A percentile compares a stretch with the other conserved stretches of the same genome.
Conservation (phyloP, 35 echinoderm and acorn worm species). For the Strongylocentrotus purpuratus region DNA sequence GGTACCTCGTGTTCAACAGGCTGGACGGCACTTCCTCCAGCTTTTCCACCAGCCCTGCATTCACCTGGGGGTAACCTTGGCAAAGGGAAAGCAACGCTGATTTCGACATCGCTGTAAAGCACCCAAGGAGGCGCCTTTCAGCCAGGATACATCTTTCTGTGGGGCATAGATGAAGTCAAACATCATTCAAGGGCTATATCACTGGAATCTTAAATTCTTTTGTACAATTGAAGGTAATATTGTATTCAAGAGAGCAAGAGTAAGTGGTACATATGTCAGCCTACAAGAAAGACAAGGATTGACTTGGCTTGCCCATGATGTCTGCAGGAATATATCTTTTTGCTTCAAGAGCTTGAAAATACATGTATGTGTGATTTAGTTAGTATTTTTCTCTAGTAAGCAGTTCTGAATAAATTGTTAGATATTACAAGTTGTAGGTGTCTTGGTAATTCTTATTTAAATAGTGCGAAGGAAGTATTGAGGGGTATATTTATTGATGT, state of each 20-base stretch:
- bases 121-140: background rate
- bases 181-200: background rate
- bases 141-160: background rate
- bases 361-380: background rate
- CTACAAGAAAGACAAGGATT: background rate
- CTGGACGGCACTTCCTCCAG: background rate
- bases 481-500: no score
- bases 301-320: background rate
- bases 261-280: background rate
- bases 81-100: background rate
- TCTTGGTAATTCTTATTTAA: no score
- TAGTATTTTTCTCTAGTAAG: background rate
- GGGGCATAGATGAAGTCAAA: background rate
- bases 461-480: no score
- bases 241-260: background rate
- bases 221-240: background rate
- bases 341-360: background rate
- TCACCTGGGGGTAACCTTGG: background rate
- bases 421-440: no score
- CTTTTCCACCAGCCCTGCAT: background rate
- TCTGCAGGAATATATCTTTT: background rate
- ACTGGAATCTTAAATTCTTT: background rate
- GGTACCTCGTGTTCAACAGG: slow-evolving; percentile 40
- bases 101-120: background rate
- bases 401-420: background rate